phyloP scores from a whole-genome alignment of 2,797 vertebrate genomes.

The Remorina albescens region DNA sequence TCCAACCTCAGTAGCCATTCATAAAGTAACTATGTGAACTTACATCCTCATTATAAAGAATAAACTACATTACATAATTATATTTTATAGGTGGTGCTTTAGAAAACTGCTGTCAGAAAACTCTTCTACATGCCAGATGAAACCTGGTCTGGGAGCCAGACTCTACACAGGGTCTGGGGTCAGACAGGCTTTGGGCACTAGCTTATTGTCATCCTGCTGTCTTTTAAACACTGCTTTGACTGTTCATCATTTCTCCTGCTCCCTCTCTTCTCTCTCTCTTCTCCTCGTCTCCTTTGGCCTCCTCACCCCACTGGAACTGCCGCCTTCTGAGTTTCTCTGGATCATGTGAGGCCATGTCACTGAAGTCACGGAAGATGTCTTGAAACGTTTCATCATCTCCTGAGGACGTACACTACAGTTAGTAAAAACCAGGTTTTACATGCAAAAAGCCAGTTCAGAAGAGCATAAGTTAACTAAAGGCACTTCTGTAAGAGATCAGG shows the following conservation, averaged over 20 bases:
- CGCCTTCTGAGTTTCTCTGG: constrained; percentile 80
- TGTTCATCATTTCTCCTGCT: not conserved
- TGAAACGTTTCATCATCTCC: constrained; percentile 87
- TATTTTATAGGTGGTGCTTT: no score
- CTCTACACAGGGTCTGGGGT: not conserved
- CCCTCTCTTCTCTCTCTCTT: not conserved
- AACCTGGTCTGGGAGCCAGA: not conserved
- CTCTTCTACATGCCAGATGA: not conserved
- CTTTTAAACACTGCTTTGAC: constrained; percentile 10
- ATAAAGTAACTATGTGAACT: no score
- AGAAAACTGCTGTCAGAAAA: not conserved
- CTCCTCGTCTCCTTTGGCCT: constrained; percentile 10
- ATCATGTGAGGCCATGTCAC: constrained; percentile 85
- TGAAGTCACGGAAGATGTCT: constrained; percentile 87
- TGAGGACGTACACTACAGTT: constrained; percentile 31
- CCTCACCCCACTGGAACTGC: constrained; percentile 58
- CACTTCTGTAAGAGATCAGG: no score
- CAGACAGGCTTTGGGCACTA: not conserved
- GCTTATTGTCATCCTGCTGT: constrained; percentile 5
- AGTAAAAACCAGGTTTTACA: no score
- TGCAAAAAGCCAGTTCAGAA: no score
- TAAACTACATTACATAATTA: no score
- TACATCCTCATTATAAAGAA: no score
- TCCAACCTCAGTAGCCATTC: no score
- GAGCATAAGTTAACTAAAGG: no score